A percentile compares a stretch with the other conserved stretches of the same genome.
These are phyloP conservation scores for Trypoxylon attenuatum DNA, from an alignment of 2,888 invertebrate species.

Conservation along the genomic window DNA sequence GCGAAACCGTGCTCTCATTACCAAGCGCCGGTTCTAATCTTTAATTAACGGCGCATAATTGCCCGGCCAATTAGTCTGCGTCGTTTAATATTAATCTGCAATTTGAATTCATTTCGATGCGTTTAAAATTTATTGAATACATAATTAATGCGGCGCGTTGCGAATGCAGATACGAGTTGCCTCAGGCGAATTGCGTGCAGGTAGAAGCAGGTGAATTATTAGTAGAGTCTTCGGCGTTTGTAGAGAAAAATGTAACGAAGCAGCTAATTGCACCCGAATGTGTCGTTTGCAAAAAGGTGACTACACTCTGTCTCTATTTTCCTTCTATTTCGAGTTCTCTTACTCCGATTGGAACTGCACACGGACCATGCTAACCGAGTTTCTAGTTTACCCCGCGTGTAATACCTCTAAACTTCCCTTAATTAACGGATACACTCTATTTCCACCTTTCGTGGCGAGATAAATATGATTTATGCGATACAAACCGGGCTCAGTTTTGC, in stretches of 20 bases:
- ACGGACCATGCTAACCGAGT: background rate
- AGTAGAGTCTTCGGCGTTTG: slow-evolving; percentile 31
- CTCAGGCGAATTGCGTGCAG: slow-evolving; percentile 34
- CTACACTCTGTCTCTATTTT: too few species aligned
- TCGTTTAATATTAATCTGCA: slow-evolving; percentile 73
- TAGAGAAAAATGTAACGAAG: slow-evolving; percentile 9
- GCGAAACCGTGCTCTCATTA: slow-evolving; percentile 33
- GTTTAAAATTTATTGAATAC: slow-evolving; percentile 72
- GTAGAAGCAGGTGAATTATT: slow-evolving; percentile 36
- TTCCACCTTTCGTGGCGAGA: background rate
- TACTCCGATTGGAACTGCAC: too few species aligned
- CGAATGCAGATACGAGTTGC: slow-evolving; percentile 57
- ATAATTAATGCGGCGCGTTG: slow-evolving; percentile 65
- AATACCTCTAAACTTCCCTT: slow-evolving; percentile 3
- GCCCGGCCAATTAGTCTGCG: slow-evolving; percentile 68
- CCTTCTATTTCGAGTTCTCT: background rate
- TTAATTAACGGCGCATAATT: slow-evolving; percentile 72
- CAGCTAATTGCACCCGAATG: slow-evolving; percentile 11
- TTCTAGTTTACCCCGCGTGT: background rate
- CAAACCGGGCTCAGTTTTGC: background rate
- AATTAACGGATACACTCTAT: slow-evolving; percentile 15
- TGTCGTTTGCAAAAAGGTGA: background rate
- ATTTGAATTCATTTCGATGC: slow-evolving; percentile 73
- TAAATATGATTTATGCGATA: slow-evolving; percentile 26
- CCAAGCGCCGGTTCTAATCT: slow-evolving; percentile 61